A percentile compares a stretch with the other conserved stretches of the same genome.
These are phyloP conservation scores for Heterochromis multidens DNA, from an alignment of 2,113 vertebrate genomes.

Conservation along the genomic window DNA sequence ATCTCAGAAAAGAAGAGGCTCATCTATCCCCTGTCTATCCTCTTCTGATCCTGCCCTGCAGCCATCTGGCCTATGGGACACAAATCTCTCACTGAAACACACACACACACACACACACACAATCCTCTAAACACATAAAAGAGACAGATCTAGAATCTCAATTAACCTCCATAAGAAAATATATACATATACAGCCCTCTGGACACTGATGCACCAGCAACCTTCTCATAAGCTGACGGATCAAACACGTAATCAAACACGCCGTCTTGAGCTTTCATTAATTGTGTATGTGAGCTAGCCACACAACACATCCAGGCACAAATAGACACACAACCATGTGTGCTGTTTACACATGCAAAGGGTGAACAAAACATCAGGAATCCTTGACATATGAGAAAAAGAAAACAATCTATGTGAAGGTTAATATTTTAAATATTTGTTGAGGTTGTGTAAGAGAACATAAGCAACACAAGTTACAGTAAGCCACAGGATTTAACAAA, in stretches of 20 bases:
- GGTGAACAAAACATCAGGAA: neutral
- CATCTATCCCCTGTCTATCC: conserved; percentile 4
- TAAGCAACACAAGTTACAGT: neutral
- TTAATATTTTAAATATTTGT: neutral
- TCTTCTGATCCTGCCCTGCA: conserved; percentile 26
- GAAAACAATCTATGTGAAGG: neutral
- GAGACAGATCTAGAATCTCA: neutral
- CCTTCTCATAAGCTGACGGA: neutral
- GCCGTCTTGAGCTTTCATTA: neutral
- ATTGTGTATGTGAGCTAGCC: neutral
- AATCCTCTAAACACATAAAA: neutral
- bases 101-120: neutral
- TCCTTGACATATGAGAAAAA: neutral
- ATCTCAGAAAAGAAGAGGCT: neutral
- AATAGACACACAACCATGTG: neutral
- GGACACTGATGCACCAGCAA: neutral
- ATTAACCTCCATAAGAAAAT: neutral
- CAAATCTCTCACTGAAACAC: conserved; percentile 2
- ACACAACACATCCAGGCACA: neutral
- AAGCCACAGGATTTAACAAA: neutral
- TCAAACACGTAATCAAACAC: neutral
- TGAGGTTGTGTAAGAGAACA: neutral
- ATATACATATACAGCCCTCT: neutral
- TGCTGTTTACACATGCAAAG: neutral
- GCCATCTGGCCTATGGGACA: conserved; percentile 39